phyloP scores from a whole-genome alignment of 2,113 vertebrate genomes.

The Xyliphius kryptos region DNA sequence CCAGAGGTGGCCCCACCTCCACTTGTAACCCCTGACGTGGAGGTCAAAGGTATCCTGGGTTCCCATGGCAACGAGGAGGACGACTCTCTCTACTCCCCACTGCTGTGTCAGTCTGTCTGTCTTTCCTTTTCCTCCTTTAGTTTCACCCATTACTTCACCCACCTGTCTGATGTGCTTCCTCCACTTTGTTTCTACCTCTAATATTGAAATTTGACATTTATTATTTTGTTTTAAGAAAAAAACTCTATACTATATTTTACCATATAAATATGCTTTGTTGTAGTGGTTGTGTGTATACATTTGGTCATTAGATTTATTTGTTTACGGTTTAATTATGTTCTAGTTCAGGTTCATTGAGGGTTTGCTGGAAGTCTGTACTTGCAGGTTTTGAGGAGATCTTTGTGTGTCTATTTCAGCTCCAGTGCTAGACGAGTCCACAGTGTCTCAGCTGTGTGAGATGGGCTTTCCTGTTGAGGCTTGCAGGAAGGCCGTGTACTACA shows the following conservation, averaged over 20 bases:
- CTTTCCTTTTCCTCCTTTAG: conserved; percentile 54
- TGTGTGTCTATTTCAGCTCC: conserved; percentile 68
- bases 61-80: conserved; percentile 98
- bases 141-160: background rate
- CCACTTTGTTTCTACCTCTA: conserved; percentile 40
- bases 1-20: conserved; percentile 92
- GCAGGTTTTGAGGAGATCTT: too few species aligned
- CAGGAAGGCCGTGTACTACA: conserved; percentile 94
- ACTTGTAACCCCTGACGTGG: conserved; percentile 93
- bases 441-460: conserved; percentile 96
- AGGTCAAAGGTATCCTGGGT: conserved; percentile 99
- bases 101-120: conserved; percentile 99
- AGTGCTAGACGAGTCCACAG: conserved; percentile 88
- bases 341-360: too few species aligned
- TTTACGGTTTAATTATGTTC: too few species aligned
- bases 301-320: too few species aligned
- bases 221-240: too few species aligned
- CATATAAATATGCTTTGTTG: too few species aligned
- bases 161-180: too few species aligned
- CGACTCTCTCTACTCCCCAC: conserved; percentile 99
- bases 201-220: too few species aligned
- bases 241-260: too few species aligned
- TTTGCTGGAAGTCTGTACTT: too few species aligned
- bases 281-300: too few species aligned
- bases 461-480: conserved; percentile 95